A percentile compares a stretch with the other conserved stretches of the same genome.
These are phyloP conservation scores for Drosophila trapezifrons DNA, from an alignment of 1,140 invertebrate genomes.

Conservation along the genomic window DNA sequence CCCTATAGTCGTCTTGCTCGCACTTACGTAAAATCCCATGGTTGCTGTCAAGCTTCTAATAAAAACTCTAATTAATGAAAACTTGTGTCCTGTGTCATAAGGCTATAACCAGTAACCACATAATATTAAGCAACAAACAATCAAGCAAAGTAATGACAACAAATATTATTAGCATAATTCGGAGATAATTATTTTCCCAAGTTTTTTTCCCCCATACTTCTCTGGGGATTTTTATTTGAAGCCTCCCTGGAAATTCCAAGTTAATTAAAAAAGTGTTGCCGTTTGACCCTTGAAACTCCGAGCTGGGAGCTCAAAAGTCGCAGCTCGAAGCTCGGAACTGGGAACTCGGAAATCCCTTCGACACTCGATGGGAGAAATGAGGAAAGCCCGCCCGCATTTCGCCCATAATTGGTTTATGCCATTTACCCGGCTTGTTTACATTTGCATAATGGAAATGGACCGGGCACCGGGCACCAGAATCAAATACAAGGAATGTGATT, in stretches of 20 bases:
- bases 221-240: slow-evolving; percentile 15
- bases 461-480: slow-evolving; percentile 10
- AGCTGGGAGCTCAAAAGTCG: not conserved
- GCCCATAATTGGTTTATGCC: slow-evolving; percentile 64
- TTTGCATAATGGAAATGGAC: slow-evolving; percentile 47
- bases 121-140: slow-evolving; percentile 9
- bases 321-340: not conserved
- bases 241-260: slow-evolving; percentile 19
- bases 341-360: slow-evolving; percentile 36
- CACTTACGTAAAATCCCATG: no score
- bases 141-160: not conserved
- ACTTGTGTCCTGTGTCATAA: no score
- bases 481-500: slow-evolving; percentile 60
- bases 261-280: slow-evolving; percentile 63
- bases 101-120: no score
- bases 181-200: slow-evolving; percentile 30
- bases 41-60: no score
- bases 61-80: no score
- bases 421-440: slow-evolving; percentile 59
- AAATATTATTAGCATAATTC: slow-evolving; percentile 22
- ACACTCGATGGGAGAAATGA: slow-evolving; percentile 42
- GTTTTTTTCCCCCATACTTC: slow-evolving; percentile 19
- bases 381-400: slow-evolving; percentile 29
- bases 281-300: slow-evolving; percentile 37
- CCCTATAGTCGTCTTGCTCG: no score